These are phyloP conservation scores for Danio jaintianensis DNA, from an alignment of 2,797 vertebrate genomes.

Conservation along the genomic window DNA sequence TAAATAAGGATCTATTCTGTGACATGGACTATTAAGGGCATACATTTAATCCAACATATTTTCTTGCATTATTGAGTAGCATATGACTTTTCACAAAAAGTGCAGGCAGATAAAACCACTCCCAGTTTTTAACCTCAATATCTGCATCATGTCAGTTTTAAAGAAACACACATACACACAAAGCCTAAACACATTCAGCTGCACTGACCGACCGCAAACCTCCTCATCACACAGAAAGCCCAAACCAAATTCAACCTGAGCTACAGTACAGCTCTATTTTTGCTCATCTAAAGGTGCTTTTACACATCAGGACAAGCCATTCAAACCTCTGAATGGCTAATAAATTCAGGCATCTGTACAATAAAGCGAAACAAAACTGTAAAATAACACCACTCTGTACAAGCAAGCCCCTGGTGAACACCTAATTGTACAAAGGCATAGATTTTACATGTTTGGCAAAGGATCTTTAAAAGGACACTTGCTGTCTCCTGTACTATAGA, in stretches of 20 bases:
- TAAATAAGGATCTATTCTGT: conserved; percentile 4
- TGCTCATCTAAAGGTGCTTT: conserved; percentile 57
- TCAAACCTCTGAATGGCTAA: conserved; percentile 46
- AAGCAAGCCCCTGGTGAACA: conserved; percentile 26
- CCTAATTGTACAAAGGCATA: conserved; percentile 54
- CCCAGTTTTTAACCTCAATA: conserved; percentile 12
- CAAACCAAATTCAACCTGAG: conserved; percentile 49
- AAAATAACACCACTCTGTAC: conserved; percentile 47
- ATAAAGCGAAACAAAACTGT: conserved; percentile 53
- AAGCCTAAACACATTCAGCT: background rate
- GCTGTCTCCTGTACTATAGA: conserved; percentile 44
- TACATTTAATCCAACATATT: conserved; percentile 27
- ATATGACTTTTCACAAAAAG: conserved; percentile 19
- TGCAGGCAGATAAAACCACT: conserved; percentile 10
- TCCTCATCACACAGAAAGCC: conserved; percentile 40
- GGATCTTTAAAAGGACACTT: conserved; percentile 31
- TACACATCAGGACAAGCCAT: conserved; percentile 58
- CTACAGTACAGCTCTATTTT: conserved; percentile 37
- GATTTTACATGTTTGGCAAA: conserved; percentile 51
- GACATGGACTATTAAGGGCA: conserved; percentile 40
- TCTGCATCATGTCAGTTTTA: background rate
- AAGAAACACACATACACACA: background rate
- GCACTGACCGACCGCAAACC: conserved; percentile 35
- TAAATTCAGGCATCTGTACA: conserved; percentile 57
- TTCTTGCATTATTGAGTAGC: conserved; percentile 32